Base-by-base conservation (phyloP, 1,140 invertebrate species). In the Apolygus lucorum region DNA sequence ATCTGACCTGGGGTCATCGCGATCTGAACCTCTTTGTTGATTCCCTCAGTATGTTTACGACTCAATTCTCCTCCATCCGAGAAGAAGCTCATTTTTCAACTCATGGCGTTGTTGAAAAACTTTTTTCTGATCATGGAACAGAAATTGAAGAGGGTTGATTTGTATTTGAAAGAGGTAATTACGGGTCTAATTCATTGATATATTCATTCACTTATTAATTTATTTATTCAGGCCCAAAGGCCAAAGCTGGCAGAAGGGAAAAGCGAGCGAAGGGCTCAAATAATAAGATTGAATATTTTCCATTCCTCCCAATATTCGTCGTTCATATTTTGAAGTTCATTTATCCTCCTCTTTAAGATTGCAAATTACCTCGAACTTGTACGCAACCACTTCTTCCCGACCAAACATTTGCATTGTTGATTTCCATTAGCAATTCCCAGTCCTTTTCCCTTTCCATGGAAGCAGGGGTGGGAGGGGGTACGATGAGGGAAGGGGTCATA, bases 371-470 rank as follows among this genome's bases (percentile, higher is more conserved):
- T 34, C 64, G 17, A 29, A 29, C 64, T 66, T 29, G 27, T 66
- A 66, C 64, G 28, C 64, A 34, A 66, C 27, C 64, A 66, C 64
- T 66, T 34, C 64, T 34, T 29, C 29, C 64, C 17, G 64, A 11
- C 54, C 64, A 42, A 66, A 66, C 64, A 66, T 66, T 66, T 66
- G 64, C 64, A 66, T 66, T 66, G 64, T 66, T 66, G 64, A 66
- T 66, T 66, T 66, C 64, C 64, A 66, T 66, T 66, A 29, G 64
- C 64, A 66, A 66, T 66, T 66, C 64, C 64, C 29, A 66, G 29
- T 28, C 28, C 28, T 29, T 34, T 59, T 22, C 54, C 54, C 8
- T 21, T 22, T 21, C 54, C 54, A n/a, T n/a, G n/a, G n/a, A n/a
- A n/a, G n/a, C n/a, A n/a, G n/a, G n/a, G n/a, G n/a, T n/a, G n/a